Percentiles rank a stretch among this genome's conserved stretches.
phyloP scores from a whole-genome alignment of 2,797 vertebrate genomes.

The Alauda arvensis region DNA sequence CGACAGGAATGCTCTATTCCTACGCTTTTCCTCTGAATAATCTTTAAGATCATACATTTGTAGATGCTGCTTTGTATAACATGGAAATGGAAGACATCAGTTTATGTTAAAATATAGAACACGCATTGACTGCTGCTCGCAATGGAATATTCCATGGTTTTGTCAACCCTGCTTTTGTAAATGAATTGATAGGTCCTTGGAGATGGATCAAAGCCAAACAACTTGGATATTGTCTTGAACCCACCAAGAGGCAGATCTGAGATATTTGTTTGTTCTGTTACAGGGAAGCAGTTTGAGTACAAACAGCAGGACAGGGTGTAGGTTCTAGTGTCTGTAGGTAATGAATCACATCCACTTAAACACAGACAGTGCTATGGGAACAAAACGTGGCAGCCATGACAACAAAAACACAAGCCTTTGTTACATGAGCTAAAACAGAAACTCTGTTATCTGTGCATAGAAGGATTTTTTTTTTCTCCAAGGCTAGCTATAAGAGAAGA shows the following conservation, averaged over 20 bases:
- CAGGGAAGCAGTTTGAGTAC: neutral
- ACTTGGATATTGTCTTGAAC: neutral
- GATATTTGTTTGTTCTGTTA: neutral
- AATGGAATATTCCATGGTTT: neutral
- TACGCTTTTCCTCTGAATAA: neutral
- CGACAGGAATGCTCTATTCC: neutral
- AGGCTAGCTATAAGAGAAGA: neutral
- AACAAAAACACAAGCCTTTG: constrained; percentile 1
- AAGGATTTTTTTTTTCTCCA: neutral
- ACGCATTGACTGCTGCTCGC: neutral
- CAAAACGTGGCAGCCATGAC: constrained; percentile 30
- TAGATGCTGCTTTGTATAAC: neutral
- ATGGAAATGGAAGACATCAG: neutral
- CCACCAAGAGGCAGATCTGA: neutral
- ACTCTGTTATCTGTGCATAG: neutral
- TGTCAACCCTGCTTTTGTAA: neutral
- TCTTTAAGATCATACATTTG: neutral
- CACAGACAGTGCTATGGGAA: constrained; percentile 32
- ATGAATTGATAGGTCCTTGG: neutral
- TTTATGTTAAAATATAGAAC: neutral
- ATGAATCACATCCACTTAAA: constrained; percentile 9
- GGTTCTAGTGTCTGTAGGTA: neutral
- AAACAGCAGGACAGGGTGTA: neutral
- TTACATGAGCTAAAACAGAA: neutral
- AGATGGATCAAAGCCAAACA: neutral